Evolutionary conservation across 2,888 invertebrate genomes (phyloP), one percentile per base, ranked within the genome.

Genomic region (Nineta flava): DNA sequence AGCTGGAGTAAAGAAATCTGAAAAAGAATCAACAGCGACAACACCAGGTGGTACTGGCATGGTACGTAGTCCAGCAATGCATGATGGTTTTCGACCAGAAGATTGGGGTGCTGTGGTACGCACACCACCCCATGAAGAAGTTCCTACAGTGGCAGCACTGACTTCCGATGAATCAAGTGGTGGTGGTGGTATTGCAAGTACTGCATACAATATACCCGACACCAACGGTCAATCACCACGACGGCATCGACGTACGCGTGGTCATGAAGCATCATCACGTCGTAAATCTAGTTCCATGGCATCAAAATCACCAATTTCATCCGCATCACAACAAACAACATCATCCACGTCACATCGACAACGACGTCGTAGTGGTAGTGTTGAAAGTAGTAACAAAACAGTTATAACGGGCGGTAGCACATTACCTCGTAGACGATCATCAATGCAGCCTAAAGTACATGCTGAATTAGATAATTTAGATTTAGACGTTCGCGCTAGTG

Each of bases 341-440:
- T 13, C n/a, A 13, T 68, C 60, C 52, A 73, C 69, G 52, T 68
- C 69, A 55, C 63, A 70, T 41, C 65, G 66, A 48, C 49, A 46
- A 5, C 55, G 60, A n/a, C 61, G 61, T 50, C 57, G 60, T 32
- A 60, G 57, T 45, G 58, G 57, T 41, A 56, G 57, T 31, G 38
- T 50, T 9, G 59, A 59, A 10, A 63, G 64, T 13, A 26, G 26
- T 7, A 64, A 65, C 16, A 65, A 67, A 55, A 56, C 65, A 2
- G 59, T 62, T 2, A 65, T 65, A 59, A 81, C 79, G 58, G 64
- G 81, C 50, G 77, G 77, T 13, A 76, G 76, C 41, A 77, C 76
- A 58, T 62, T 77, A 47, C 77, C 79, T 2, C 66, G 81, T 56
- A 69, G 80, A 60, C 75, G 77, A 61, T 76, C 76, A 46, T 67